Base-by-base conservation (phyloP, 2,113 vertebrate species). In the Caloenas nicobarica region DNA sequence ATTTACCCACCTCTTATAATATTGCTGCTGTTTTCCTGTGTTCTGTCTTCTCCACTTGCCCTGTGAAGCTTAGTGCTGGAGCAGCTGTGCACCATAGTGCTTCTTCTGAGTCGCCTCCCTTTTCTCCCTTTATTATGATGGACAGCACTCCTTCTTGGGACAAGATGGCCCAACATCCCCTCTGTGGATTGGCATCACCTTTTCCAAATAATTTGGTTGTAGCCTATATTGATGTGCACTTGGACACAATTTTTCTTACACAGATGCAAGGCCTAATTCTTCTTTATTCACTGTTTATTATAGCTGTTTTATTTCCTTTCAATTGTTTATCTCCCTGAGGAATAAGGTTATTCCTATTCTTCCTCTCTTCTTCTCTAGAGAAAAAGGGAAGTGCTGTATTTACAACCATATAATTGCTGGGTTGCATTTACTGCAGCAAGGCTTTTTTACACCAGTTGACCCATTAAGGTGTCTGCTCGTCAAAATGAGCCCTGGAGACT, bases 51-150 rank as follows among this genome's bases (percentile, higher is more conserved):
- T 77, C 17, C 31, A 12, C 38, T 61, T 84, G 25, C 21, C 46
- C 23, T 36, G 11, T 69, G 80, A 88, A 86, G 15, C 21, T 79
- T 69, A 25, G 46, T 60, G 33, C 46, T 42, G 69, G 33, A 83
- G 21, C 17, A 74, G 25, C 34, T 6, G 1, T 15, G 19, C 31
- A 57, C 50, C 1, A 0, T 13, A 4, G 6, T 54, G n/a, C 17
- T 13, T 91, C 18, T 78, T 66, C 72, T 86, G 36, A 62, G 14
- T 69, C 10, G 0, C 33, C 13, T 72, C 22, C 5, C 21, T 74
- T 73, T 91, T 85, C 24, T 80, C 5, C 13, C 11, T 70, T 73
- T 61, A 25, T 70, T 71, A 16, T 40, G 86, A 24, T 5, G 60
- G 73, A 13, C 24, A 19, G 17, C 54, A 28, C 3, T 79, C 11